These are phyloP conservation scores for Siniperca obscura DNA, from an alignment of 2,797 vertebrate genomes.

Conservation along the genomic window DNA sequence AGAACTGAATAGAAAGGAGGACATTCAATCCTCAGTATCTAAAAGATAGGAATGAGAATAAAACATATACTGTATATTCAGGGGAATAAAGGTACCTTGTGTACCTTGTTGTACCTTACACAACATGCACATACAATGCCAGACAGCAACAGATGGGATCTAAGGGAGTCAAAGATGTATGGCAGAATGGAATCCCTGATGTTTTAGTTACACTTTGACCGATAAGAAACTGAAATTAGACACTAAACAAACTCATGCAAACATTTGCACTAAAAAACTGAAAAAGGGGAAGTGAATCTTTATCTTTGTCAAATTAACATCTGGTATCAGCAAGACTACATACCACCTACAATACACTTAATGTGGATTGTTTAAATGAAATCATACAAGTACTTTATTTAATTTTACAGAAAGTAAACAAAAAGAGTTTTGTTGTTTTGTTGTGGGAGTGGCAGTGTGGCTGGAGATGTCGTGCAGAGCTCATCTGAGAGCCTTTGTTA, in stretches of 20 bases:
- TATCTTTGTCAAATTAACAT: slow-evolving; percentile 1
- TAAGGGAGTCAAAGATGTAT: slow-evolving; percentile 21
- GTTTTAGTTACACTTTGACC: slow-evolving; percentile 17
- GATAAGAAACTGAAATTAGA: not conserved
- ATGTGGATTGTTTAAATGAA: not conserved
- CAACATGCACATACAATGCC: slow-evolving; percentile 22
- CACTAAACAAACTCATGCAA: not conserved
- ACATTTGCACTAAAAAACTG: slow-evolving; percentile 8
- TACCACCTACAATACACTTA: not conserved
- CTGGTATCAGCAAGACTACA: not conserved
- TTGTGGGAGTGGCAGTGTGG: slow-evolving; percentile 21
- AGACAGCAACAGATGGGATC: slow-evolving; percentile 35
- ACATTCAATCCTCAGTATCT: not conserved
- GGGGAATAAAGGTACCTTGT: not conserved
- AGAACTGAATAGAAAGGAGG: not conserved
- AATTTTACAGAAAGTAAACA: not conserved
- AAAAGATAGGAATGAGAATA: not conserved
- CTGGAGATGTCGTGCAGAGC: slow-evolving; percentile 28
- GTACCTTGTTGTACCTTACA: too few relatives aligned
- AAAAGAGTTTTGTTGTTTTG: not conserved
- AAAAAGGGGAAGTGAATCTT: slow-evolving; percentile 22
- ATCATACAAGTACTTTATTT: not conserved
- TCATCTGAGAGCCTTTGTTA: slow-evolving; percentile 45
- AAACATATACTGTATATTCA: not conserved
- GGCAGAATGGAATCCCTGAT: not conserved